Conservation (phyloP, 2,113 vertebrate species). For the Anthoscopus minutus region DNA sequence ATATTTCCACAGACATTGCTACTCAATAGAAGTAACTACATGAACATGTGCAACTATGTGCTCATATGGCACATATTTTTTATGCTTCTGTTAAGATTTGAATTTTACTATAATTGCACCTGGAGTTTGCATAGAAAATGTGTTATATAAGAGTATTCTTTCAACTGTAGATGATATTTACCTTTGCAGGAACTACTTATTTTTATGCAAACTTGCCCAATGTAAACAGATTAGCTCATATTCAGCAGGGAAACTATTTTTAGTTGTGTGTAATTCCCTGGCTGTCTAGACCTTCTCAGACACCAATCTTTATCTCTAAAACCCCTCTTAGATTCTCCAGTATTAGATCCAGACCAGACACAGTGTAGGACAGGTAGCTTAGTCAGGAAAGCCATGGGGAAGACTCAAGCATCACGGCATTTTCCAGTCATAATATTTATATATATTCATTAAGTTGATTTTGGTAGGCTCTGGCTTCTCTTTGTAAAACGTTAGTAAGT, state of each 20-base stretch:
- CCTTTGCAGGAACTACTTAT: not conserved
- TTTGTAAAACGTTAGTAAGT: not conserved
- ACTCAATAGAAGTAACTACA: not conserved
- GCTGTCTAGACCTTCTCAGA: not conserved
- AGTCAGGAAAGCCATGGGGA: rapidly evolving
- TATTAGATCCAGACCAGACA: not conserved
- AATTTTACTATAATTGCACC: not conserved
- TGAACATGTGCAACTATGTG: not conserved
- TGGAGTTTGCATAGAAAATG: not conserved
- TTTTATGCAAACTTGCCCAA: not conserved
- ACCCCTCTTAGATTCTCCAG: not conserved
- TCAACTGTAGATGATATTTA: not conserved
- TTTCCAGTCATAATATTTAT: not conserved
- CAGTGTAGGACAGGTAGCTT: not conserved
- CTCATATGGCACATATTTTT: not conserved
- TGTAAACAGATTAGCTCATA: not conserved
- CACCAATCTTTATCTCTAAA: not conserved
- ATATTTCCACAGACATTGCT: not conserved
- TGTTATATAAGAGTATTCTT: not conserved
- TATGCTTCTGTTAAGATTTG: not conserved
- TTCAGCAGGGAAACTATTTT: not conserved
- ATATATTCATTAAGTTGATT: not conserved
- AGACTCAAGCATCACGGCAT: not conserved
- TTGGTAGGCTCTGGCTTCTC: not conserved
- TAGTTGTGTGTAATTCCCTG: not conserved